Evolutionary conservation across 2,797 vertebrate species (phyloP).

Genomic region (Miopithecus talapoin): DNA sequence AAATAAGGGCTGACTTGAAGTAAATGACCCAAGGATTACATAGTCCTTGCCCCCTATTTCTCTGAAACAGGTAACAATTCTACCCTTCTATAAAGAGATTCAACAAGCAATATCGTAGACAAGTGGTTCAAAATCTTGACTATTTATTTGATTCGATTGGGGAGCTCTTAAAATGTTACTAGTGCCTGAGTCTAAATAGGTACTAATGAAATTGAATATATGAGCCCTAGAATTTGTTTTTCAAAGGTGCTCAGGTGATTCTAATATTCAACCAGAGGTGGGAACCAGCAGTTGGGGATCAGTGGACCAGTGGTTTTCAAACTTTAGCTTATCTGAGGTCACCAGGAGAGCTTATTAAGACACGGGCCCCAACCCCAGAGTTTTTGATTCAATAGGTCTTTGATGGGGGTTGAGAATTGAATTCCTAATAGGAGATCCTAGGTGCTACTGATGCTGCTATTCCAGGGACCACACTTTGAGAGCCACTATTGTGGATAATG

Average conservation of each 20-base stretch:
- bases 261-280: not conserved
- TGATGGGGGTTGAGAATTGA: not conserved
- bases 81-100: not conserved
- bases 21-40: not conserved
- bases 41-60: not conserved
- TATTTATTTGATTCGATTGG: not conserved
- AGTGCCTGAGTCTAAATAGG: not conserved
- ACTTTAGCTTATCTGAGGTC: not conserved
- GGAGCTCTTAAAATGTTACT: not conserved
- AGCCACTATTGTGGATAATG: not conserved
- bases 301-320: not conserved
- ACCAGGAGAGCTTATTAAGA: not conserved
- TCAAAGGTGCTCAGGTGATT: not conserved
- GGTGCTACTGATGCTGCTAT: not conserved
- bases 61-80: not conserved
- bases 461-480: not conserved
- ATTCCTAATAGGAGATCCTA: not conserved
- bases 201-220: not conserved
- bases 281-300: not conserved
- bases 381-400: not conserved
- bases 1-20: not conserved
- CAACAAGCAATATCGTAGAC: not conserved
- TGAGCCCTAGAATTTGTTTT: not conserved
- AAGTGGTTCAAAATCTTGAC: not conserved
- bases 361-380: not conserved